Conservation (phyloP, 1,140 invertebrate genomes). For the Listronotus oregonensis region DNA sequence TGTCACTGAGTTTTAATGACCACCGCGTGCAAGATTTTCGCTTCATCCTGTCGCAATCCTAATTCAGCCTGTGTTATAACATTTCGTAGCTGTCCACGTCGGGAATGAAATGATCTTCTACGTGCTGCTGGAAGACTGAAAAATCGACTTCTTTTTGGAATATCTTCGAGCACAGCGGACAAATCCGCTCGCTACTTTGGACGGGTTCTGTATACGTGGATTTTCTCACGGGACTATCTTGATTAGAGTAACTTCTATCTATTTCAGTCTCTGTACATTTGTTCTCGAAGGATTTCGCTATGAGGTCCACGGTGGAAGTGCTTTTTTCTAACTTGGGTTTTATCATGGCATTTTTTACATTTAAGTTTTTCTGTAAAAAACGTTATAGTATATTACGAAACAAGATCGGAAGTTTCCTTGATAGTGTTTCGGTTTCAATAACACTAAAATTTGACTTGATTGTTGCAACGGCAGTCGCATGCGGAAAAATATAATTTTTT, state of each 20-base stretch:
- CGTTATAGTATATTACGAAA: no score
- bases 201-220: slow-evolving; percentile 16
- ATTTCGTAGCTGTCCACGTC: slow-evolving; percentile 32
- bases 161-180: slow-evolving; percentile 61
- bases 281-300: slow-evolving; percentile 31
- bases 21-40: no score
- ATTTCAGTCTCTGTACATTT: slow-evolving; percentile 43
- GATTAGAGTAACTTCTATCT: slow-evolving; percentile 35
- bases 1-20: no score
- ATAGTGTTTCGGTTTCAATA: no score
- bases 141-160: slow-evolving; percentile 58
- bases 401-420: no score
- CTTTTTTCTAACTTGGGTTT: slow-evolving; percentile 39
- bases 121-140: slow-evolving; percentile 60
- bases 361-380: slow-evolving; percentile 35
- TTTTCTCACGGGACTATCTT: slow-evolving; percentile 1
- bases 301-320: slow-evolving; percentile 42
- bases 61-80: slow-evolving; percentile 26
- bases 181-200: slow-evolving; percentile 58
- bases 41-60: no score
- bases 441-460: no score
- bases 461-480: no score
- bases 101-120: slow-evolving; percentile 60
- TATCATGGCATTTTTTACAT: slow-evolving; percentile 45
- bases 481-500: no score